A percentile compares a stretch with the other conserved stretches of the same genome.
Evolutionary conservation across 1,140 invertebrate species (phyloP).

Genomic region (Maniola jurtina): DNA sequence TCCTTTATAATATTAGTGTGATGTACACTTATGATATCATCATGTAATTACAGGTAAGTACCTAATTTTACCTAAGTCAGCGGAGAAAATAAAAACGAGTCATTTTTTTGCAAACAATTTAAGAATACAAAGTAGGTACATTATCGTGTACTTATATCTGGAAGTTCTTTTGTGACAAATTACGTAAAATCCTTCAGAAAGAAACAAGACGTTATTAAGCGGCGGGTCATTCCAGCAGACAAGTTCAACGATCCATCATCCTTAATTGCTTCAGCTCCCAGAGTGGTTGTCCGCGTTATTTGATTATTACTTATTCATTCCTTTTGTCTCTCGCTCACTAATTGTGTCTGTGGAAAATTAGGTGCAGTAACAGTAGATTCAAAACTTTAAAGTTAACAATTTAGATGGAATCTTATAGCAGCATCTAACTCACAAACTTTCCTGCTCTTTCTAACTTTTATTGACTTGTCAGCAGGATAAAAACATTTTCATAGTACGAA

Average conservation of each 20-base stretch:
- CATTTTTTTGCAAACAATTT: slow-evolving; percentile 1
- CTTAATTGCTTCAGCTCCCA: slow-evolving; percentile 26
- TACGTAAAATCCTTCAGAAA: slow-evolving; percentile 22
- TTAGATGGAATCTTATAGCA: background rate
- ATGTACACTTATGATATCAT: too few species aligned
- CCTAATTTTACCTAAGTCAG: background rate
- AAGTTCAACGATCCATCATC: slow-evolving; percentile 32
- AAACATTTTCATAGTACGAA: too few species aligned
- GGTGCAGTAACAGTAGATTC: background rate
- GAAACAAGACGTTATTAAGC: slow-evolving; percentile 35
- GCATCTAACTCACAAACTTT: background rate
- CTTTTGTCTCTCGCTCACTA: slow-evolving; percentile 1
- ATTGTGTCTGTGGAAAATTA: slow-evolving; percentile 12
- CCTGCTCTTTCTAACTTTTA: background rate
- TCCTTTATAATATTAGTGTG: background rate
- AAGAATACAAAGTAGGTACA: slow-evolving; percentile 8
- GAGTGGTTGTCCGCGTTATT: slow-evolving; percentile 20
- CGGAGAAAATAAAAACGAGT: background rate
- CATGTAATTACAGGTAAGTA: background rate
- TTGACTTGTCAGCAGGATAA: too few species aligned
- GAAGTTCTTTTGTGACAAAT: slow-evolving; percentile 26
- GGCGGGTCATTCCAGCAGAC: slow-evolving; percentile 28
- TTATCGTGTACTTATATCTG: slow-evolving; percentile 7
- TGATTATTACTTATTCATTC: slow-evolving; percentile 28
- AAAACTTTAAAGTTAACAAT: background rate